These are phyloP conservation scores for Ancistrus triradiatus DNA, from an alignment of 2,113 vertebrate genomes.

Conservation along the genomic window DNA sequence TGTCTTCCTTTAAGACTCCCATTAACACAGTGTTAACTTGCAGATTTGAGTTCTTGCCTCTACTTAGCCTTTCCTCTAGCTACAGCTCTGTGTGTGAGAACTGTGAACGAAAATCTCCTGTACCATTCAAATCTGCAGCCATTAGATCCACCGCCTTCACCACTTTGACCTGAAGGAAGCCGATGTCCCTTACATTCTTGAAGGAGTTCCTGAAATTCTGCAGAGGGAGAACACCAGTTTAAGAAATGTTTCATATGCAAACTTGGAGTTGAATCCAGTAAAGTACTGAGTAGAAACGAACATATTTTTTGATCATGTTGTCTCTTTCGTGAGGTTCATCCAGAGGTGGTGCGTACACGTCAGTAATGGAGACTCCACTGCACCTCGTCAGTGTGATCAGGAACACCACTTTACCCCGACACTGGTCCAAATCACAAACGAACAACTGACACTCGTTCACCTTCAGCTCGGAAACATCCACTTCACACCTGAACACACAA, in stretches of 20 bases:
- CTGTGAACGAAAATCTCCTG: background rate
- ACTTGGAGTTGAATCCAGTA: background rate
- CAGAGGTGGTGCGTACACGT: constrained; percentile 81
- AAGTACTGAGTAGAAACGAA: constrained; percentile 58
- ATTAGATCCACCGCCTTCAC: constrained; percentile 82
- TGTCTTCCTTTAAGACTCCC: too few relatives aligned
- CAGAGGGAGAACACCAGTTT: constrained; percentile 11
- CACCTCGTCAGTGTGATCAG: constrained; percentile 72
- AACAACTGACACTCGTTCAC: constrained; percentile 68
- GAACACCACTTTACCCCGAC: constrained; percentile 70
- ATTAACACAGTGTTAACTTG: too few relatives aligned
- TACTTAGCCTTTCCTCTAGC: too few relatives aligned
- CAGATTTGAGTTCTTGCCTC: too few relatives aligned
- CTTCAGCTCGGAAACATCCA: constrained; percentile 70
- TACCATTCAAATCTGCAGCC: constrained; percentile 95
- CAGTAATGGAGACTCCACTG: constrained; percentile 79
- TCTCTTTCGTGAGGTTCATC: constrained; percentile 72
- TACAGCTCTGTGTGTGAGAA: too few relatives aligned
- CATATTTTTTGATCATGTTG: constrained; percentile 78
- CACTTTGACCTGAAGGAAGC: constrained; percentile 92
- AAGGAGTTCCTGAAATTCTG: constrained; percentile 80
- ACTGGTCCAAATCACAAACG: constrained; percentile 54
- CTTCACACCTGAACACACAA: constrained; percentile 70
- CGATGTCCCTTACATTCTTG: constrained; percentile 77
- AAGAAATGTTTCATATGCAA: too few relatives aligned